Evolutionary conservation across 2,113 vertebrate species (phyloP).

Genomic region (Anhinga anhinga): DNA sequence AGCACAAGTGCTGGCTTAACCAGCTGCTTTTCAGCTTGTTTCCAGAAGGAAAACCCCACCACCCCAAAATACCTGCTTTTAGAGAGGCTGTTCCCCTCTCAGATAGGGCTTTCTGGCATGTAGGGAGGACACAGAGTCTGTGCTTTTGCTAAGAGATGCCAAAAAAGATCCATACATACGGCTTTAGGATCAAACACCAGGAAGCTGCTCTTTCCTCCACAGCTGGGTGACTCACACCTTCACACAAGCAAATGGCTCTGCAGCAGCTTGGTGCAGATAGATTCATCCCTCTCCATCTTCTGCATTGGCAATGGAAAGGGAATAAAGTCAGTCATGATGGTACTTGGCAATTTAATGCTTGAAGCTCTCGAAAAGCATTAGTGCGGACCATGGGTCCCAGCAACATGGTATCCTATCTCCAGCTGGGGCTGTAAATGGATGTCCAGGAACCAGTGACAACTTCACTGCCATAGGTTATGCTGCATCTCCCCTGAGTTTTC

Average conservation of each 20-base stretch:
- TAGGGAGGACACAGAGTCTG: background rate
- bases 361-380: background rate
- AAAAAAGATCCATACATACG: background rate
- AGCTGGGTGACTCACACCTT: background rate
- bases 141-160: background rate
- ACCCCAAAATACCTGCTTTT: background rate
- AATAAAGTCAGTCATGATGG: background rate
- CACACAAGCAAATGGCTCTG: background rate
- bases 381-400: background rate
- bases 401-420: background rate
- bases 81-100: background rate
- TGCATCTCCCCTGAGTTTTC: background rate
- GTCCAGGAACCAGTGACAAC: background rate
- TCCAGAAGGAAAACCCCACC: background rate
- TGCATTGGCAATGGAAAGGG: background rate
- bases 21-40: background rate
- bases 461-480: background rate
- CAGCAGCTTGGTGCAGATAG: fast-evolving
- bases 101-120: background rate
- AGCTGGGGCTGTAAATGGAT: background rate
- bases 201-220: background rate
- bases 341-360: background rate
- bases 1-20: background rate
- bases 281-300: background rate
- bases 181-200: background rate